These are phyloP conservation scores for Paracanthobrama guichenoti DNA, from an alignment of 2,113 vertebrate genomes.

Conservation along the genomic window DNA sequence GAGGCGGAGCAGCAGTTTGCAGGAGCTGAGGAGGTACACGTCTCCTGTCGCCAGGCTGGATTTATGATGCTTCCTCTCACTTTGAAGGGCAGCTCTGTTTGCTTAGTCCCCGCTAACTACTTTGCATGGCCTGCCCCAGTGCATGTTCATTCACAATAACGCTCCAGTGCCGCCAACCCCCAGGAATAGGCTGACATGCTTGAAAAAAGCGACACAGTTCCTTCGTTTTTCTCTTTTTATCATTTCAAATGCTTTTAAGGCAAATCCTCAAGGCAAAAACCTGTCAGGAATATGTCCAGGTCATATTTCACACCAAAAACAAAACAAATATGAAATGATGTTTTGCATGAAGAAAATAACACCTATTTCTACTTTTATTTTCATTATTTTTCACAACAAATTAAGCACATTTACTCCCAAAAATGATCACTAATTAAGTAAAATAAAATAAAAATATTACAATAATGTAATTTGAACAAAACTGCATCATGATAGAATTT, in stretches of 20 bases:
- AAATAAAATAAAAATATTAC: too few species aligned
- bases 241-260: background rate
- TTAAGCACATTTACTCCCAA: background rate
- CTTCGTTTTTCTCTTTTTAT: background rate
- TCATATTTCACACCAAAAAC: background rate
- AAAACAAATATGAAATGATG: background rate
- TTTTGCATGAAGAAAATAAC: background rate
- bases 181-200: background rate
- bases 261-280: background rate
- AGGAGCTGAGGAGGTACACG: slow-evolving; percentile 58
- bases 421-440: background rate
- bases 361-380: background rate
- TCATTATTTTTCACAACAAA: background rate
- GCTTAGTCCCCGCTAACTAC: slow-evolving; percentile 60
- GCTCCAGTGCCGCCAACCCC: background rate
- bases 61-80: slow-evolving; percentile 61
- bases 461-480: too few species aligned
- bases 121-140: slow-evolving; percentile 46
- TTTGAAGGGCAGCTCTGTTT: slow-evolving; percentile 63
- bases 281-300: background rate
- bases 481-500: too few species aligned
- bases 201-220: background rate
- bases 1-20: slow-evolving; percentile 53
- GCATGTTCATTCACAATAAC: slow-evolving; percentile 36
- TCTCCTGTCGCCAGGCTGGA: slow-evolving; percentile 61